These are phyloP conservation scores for Ctenicera cuprea DNA, from an alignment of 2,888 invertebrate species.

Conservation along the genomic window DNA sequence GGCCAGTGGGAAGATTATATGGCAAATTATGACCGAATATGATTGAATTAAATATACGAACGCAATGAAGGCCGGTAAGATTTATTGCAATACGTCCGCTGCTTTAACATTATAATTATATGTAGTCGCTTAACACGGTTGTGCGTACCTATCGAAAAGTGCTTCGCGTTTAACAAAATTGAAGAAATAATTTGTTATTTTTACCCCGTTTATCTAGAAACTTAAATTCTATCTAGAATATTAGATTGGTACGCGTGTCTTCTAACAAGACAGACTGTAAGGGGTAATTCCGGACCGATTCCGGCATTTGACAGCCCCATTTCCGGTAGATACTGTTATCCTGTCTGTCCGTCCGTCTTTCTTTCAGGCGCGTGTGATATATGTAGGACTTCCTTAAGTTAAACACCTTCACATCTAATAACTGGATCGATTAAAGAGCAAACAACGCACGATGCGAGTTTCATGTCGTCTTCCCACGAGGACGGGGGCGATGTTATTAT, in stretches of 20 bases:
- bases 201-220: conserved; percentile 14
- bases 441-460: conserved; percentile 7
- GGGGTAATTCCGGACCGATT: conserved; percentile 56
- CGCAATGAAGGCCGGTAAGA: conserved; percentile 25
- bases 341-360: conserved; percentile 55
- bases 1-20: conserved; percentile 47
- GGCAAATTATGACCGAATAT: conserved; percentile 55
- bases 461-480: conserved; percentile 47
- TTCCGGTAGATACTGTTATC: conserved; percentile 54
- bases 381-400: conserved; percentile 46
- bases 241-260: conserved; percentile 57
- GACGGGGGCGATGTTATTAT: conserved; percentile 49
- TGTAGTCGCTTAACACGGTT: too few species aligned
- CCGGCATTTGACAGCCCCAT: conserved; percentile 58
- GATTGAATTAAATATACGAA: conserved; percentile 47
- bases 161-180: too few species aligned
- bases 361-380: conserved; percentile 46
- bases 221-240: conserved; percentile 42
- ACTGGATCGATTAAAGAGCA: background rate
- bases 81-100: conserved; percentile 24
- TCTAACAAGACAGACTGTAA: conserved; percentile 56
- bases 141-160: too few species aligned
- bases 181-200: background rate
- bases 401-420: conserved; percentile 22
- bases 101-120: background rate